Percentiles rank a stretch among this genome's conserved stretches.
Evolutionary conservation across 1,140 invertebrate genomes (phyloP).

Genomic region (Drosophila takahashii): DNA sequence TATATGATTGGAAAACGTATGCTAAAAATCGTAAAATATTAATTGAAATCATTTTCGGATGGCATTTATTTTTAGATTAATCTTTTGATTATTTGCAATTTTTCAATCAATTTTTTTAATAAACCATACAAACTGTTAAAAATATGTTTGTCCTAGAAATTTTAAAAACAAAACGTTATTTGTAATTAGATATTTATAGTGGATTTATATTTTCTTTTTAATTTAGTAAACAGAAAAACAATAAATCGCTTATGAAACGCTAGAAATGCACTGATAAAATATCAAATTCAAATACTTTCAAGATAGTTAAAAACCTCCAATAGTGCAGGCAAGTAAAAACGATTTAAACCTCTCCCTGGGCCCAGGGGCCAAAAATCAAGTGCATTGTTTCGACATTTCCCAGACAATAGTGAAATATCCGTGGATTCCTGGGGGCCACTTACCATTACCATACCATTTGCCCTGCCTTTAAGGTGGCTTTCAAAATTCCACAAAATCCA

Average conservation of each 20-base stretch:
- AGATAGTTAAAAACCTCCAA: neutral
- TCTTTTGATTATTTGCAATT: too few relatives aligned
- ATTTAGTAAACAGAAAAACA: too few relatives aligned
- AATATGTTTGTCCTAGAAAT: too few relatives aligned
- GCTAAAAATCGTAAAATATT: too few relatives aligned
- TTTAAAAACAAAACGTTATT: too few relatives aligned
- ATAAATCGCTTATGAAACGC: neutral
- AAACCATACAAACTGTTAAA: too few relatives aligned
- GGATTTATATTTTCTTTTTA: too few relatives aligned
- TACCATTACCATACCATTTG: neutral
- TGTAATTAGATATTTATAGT: too few relatives aligned
- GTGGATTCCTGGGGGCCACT: conserved; percentile 5
- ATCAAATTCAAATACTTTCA: neutral
- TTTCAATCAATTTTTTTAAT: too few relatives aligned
- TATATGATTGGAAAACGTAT: too few relatives aligned
- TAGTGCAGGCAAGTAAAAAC: neutral
- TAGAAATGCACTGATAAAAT: neutral
- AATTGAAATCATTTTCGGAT: too few relatives aligned
- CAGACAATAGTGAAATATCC: conserved; percentile 8
- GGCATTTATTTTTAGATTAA: too few relatives aligned
- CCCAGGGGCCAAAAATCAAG: neutral
- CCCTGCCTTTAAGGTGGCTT: neutral
- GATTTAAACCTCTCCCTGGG: neutral
- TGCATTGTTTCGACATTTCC: conserved; percentile 18
- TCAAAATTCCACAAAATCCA: neutral